Percentiles rank a stretch among this genome's conserved stretches.
phyloP scores from a whole-genome alignment of 1,140 invertebrate species.

The Zaprionus taronus region DNA sequence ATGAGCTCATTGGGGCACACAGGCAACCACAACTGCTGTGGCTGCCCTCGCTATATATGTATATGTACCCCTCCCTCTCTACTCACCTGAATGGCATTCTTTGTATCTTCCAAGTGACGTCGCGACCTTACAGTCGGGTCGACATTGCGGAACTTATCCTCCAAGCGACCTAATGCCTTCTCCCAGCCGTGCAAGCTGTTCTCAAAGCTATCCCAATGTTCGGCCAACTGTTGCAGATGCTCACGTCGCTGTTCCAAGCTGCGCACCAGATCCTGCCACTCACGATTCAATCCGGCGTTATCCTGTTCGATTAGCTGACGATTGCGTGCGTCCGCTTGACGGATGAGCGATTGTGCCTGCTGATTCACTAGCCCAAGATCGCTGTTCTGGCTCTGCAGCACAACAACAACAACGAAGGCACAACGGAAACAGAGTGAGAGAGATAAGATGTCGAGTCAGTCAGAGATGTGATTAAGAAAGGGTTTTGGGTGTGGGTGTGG shows the following conservation, averaged over 20 bases:
- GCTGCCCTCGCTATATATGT: background rate
- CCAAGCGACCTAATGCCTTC: slow-evolving; percentile 86
- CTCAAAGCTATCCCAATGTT: slow-evolving; percentile 92
- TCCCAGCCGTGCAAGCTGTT: slow-evolving; percentile 88
- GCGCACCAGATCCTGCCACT: slow-evolving; percentile 91
- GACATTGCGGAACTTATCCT: slow-evolving; percentile 90
- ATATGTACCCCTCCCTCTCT: no score
- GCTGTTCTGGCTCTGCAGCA: slow-evolving; percentile 76
- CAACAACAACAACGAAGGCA: slow-evolving; percentile 20
- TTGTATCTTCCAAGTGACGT: slow-evolving; percentile 89
- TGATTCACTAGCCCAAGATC: slow-evolving; percentile 86
- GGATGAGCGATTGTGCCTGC: slow-evolving; percentile 87
- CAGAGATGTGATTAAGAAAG: no score
- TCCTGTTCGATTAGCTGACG: slow-evolving; percentile 87
- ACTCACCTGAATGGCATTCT: slow-evolving; percentile 88
- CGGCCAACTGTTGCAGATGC: slow-evolving; percentile 88
- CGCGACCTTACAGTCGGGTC: slow-evolving; percentile 90
- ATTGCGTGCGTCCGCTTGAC: slow-evolving; percentile 88
- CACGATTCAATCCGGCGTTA: slow-evolving; percentile 87
- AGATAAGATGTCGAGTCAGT: background rate
- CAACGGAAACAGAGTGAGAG: slow-evolving; percentile 10
- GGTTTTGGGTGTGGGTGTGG: no score
- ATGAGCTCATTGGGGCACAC: slow-evolving; percentile 13
- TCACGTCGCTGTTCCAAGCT: slow-evolving; percentile 88
- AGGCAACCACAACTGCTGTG: background rate